These are phyloP conservation scores for Drosophila grimshawi DNA, from an alignment of 1,140 invertebrate species.

Conservation along the genomic window DNA sequence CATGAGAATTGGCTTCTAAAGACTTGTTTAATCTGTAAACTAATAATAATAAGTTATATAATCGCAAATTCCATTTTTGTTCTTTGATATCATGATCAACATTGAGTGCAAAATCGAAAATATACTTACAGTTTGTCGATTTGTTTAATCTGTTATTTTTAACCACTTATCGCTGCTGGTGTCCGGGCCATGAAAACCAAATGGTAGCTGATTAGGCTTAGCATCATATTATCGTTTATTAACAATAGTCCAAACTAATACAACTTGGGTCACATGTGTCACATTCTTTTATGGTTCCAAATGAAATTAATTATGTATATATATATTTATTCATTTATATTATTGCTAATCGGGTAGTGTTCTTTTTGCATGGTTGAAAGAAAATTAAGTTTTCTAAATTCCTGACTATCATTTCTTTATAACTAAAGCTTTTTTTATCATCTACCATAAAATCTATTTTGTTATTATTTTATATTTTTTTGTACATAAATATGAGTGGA, in stretches of 20 bases:
- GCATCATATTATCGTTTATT: conserved; percentile 38
- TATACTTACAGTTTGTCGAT: conserved; percentile 42
- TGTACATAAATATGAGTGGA: conserved; percentile 46
- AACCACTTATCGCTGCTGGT: conserved; percentile 31
- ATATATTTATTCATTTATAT: too few relatives aligned
- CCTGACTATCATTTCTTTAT: too few relatives aligned
- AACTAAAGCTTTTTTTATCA: not conserved
- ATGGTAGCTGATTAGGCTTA: conserved; percentile 44
- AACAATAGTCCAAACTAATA: conserved; percentile 52
- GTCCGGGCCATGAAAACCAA: not conserved
- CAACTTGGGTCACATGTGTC: too few relatives aligned
- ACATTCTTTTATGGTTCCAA: too few relatives aligned
- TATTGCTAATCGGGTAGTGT: too few relatives aligned
- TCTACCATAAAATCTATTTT: conserved; percentile 25
- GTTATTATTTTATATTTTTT: not conserved
- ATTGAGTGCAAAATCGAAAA: conserved; percentile 62
- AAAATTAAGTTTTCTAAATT: too few relatives aligned
- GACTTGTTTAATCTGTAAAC: conserved; percentile 3
- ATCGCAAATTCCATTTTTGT: conserved; percentile 50
- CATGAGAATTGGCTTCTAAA: conserved; percentile 46
- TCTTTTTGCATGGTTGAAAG: not conserved
- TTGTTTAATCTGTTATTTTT: conserved; percentile 42
- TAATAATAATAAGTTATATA: conserved; percentile 59
- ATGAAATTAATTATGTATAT: too few relatives aligned
- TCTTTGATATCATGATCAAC: conserved; percentile 2